Evolutionary conservation across 2,113 vertebrate species (phyloP), one percentile per base, ranked within the genome.

Genomic region (Indri indri): DNA sequence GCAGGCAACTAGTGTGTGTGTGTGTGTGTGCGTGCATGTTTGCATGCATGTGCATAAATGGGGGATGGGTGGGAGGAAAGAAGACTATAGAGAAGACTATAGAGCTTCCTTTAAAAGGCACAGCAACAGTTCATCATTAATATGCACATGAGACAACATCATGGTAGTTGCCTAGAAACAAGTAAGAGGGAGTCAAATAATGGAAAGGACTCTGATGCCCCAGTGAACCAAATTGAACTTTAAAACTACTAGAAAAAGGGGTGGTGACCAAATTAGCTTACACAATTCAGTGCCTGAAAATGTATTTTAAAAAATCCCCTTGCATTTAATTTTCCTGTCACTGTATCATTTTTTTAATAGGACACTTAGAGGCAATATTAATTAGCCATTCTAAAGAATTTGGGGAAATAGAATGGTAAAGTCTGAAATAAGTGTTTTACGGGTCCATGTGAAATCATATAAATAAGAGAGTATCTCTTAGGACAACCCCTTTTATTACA

Each of bases 81-180:
- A 92, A 25, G 6, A 6, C 23, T 76, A 63, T 5, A 54, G 70
- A 59, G n/a, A 34, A 70, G n/a, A n/a, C n/a, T n/a, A 93, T 27
- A 82, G 0, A 65, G 25, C 17, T 91, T 82, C 57, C 16, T 90
- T 95, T 65, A 83, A 94, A 86, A 74, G 61, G n/a, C 47, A 77
- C 18, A 54, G 9, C 9, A 96, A 88, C 6, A 81, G 6, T 76
- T 96, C 27, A n/a, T 94, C 32, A 92, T 96, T 95, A 96, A 91
- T 96, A 97, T 95, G 47, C 68, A 71, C 85, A 76, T 71, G n/a
- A 81, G 17, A 84, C 84, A 97, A 82, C 81, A 92, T 59, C 88
- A 87, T 97, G 50, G 22, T 83, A 84, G 70, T 97, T 97, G 89
- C 84, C 81, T 97, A 34, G 96, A 94, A 91, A 95, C 92, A 94